Evolutionary conservation across 2,888 invertebrate species (phyloP), one percentile per base, ranked within the genome.

Genomic region (Netelia fuscicornis): DNA sequence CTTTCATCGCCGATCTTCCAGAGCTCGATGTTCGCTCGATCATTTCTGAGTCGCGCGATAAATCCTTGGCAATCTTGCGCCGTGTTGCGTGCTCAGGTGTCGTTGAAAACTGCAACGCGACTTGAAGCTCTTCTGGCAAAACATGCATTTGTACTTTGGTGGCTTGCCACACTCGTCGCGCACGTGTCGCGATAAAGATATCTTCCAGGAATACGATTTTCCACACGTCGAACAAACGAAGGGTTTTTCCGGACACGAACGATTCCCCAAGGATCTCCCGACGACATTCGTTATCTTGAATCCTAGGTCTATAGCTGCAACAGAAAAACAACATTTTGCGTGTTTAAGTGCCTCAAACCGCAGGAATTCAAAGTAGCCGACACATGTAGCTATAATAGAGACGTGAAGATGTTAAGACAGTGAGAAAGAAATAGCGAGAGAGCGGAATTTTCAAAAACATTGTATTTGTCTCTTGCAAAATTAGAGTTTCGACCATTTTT

Each of bases 121-220:
- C 20, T 91, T 92, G 83, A 93, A 93, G 25, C 88, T 87, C 75
- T 91, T 92, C 42, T 86, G 79, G 87, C 94, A 94, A 79, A 91
- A 87, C 6, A 86, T 87, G 86, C 94, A 94, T 37, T 85, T 82
- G 87, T 94, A 91, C 80, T 92, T 91, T 13, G 94, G 93, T 9
- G 89, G 86, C 75, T 93, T 92, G 17, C 94, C 94, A 77, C 93
- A 93, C 78, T 93, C 92, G 80, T 93, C 91, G 20, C 94, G 92
- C 17, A 94, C 91, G 88, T 95, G 95, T 8, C 95, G 91, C 1
- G 93, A 94, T 30, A 95, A 90, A 56, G 95, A 95, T 78, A 94
- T 94, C 87, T 95, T 95, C 91, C 95, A 93, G 11, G 93, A 93
- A 95, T 98, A 98, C 90, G 96, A 95, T 94, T 97, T 98, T 88